Percentiles rank a stretch among this genome's conserved stretches.
These are phyloP conservation scores for Stomatorhinus ivindoensis DNA, from an alignment of 2,113 vertebrate genomes.

Conservation along the genomic window DNA sequence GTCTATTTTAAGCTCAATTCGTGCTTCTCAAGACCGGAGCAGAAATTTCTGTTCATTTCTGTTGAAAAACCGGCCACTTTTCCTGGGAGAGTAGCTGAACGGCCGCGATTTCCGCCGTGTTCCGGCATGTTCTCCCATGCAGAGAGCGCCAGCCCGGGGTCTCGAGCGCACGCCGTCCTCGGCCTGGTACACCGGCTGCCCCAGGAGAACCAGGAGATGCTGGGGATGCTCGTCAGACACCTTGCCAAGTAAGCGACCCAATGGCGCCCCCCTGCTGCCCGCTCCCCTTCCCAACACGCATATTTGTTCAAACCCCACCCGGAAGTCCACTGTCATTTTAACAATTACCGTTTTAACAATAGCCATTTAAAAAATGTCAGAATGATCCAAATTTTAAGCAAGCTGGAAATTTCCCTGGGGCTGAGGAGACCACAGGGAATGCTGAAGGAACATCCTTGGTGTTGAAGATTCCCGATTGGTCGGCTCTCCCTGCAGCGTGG, in stretches of 20 bases:
- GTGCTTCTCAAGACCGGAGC: background rate
- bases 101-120: background rate
- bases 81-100: background rate
- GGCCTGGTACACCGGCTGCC: constrained; percentile 91
- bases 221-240: constrained; percentile 90
- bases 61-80: background rate
- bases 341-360: background rate
- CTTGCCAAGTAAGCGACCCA: constrained; percentile 79
- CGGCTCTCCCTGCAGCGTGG: constrained; percentile 66
- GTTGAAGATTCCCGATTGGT: background rate
- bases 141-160: constrained; percentile 87
- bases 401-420: background rate
- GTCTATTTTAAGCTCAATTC: background rate
- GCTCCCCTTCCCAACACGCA: background rate
- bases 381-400: background rate
- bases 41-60: background rate
- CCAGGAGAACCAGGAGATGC: constrained; percentile 86
- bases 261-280: background rate
- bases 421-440: background rate
- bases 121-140: constrained; percentile 30
- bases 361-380: background rate
- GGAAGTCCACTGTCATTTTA: background rate
- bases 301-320: background rate
- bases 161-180: constrained; percentile 83
- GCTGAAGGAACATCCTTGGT: background rate